These are phyloP conservation scores for Pterocles burchelli DNA, from an alignment of 2,113 vertebrate species.

Conservation along the genomic window DNA sequence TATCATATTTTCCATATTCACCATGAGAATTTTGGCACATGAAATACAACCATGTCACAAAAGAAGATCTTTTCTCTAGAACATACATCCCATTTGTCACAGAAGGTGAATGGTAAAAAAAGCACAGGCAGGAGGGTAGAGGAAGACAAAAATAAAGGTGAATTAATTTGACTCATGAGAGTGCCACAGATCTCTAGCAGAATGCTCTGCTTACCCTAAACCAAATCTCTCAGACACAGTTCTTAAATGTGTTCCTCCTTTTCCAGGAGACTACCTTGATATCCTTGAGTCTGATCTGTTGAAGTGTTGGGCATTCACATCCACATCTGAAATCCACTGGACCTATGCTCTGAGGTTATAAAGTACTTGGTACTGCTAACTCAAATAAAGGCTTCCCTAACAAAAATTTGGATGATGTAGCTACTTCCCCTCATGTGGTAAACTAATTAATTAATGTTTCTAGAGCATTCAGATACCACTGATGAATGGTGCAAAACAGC, in stretches of 20 bases:
- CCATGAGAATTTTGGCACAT: background rate
- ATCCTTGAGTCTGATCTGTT: background rate
- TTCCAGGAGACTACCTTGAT: background rate
- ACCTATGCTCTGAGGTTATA: background rate
- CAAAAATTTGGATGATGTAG: background rate
- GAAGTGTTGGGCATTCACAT: background rate
- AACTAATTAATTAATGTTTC: background rate
- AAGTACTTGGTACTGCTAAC: background rate
- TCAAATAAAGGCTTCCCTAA: background rate
- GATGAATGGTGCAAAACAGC: background rate
- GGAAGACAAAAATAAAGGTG: background rate
- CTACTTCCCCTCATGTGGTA: background rate
- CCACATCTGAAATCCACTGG: background rate
- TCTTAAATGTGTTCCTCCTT: background rate
- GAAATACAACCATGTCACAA: background rate
- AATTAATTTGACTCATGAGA: background rate
- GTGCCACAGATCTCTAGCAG: background rate
- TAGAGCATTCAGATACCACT: background rate
- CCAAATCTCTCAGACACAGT: background rate
- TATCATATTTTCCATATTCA: fast-evolving
- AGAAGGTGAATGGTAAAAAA: background rate
- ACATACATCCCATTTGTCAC: background rate
- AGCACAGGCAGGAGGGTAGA: background rate
- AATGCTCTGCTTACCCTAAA: background rate
- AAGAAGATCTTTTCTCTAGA: background rate